These are phyloP conservation scores for Dolichoris vasculosae DNA, from an alignment of 1,140 invertebrate species.

Conservation along the genomic window DNA sequence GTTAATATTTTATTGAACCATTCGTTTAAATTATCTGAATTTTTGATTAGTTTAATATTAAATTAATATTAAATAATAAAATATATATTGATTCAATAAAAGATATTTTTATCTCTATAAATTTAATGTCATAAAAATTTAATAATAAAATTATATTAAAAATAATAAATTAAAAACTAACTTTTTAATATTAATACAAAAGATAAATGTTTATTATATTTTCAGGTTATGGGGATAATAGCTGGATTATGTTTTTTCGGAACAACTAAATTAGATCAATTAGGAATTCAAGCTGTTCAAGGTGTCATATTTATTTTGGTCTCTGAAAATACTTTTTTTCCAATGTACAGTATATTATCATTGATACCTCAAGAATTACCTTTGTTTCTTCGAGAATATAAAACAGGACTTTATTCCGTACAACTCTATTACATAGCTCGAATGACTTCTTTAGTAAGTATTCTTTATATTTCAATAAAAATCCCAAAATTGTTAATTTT, in stretches of 20 bases:
- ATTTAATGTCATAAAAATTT: too few species aligned
- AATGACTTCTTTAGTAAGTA: constrained; percentile 84
- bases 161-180: background rate
- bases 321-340: constrained; percentile 89
- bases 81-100: too few species aligned
- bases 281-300: constrained; percentile 87
- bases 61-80: too few species aligned
- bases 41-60: too few species aligned
- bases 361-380: constrained; percentile 87
- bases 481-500: too few species aligned
- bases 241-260: constrained; percentile 87
- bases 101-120: too few species aligned
- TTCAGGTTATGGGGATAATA: constrained; percentile 82
- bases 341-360: constrained; percentile 88
- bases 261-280: constrained; percentile 80
- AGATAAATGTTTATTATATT: constrained; percentile 24
- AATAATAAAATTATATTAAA: background rate
- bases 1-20: too few species aligned
- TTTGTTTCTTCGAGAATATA: constrained; percentile 84
- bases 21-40: too few species aligned
- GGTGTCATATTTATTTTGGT: constrained; percentile 89
- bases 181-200: background rate
- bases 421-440: constrained; percentile 85
- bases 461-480: background rate
- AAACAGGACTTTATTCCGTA: constrained; percentile 84